Conservation (phyloP, 2,888 invertebrate genomes). For the Vannuccia rotundouncinata region DNA sequence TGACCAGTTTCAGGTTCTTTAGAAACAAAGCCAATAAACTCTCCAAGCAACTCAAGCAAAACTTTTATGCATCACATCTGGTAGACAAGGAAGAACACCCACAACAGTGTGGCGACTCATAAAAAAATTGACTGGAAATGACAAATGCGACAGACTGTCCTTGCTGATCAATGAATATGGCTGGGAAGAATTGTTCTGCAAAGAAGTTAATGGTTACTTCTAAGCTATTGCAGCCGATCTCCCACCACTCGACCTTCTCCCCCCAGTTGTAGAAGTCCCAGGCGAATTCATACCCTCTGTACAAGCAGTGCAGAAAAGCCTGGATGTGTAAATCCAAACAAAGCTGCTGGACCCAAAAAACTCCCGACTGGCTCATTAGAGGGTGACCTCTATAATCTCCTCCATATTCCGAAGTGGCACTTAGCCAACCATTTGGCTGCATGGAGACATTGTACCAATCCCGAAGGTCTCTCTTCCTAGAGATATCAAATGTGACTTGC, state of each 20-base stretch:
- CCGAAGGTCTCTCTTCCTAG: not conserved
- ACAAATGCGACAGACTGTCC: not conserved
- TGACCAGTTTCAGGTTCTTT: not conserved
- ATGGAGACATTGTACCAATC: not conserved
- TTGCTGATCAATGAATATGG: not conserved
- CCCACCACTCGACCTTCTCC: not conserved
- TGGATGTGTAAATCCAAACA: not conserved
- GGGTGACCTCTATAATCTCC: not conserved
- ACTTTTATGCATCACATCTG: not conserved
- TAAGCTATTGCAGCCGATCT: not conserved
- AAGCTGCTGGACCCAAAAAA: not conserved
- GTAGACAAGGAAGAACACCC: not conserved
- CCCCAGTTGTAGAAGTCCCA: not conserved
- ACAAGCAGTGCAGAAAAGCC: not conserved
- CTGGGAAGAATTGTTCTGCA: not conserved
- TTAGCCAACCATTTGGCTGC: not conserved
- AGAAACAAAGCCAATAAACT: conserved; percentile 12
- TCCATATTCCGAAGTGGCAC: not conserved
- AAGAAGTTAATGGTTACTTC: not conserved
- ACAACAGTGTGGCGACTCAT: not conserved
- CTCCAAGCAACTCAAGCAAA: not conserved
- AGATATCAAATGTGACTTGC: not conserved
- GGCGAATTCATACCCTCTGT: not conserved
- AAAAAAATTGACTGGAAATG: not conserved
- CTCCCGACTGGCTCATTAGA: not conserved